A percentile compares a stretch with the other conserved stretches of the same genome.
phyloP scores from a whole-genome alignment of 1,140 invertebrate genomes.

The Phthorimaea operculella region DNA sequence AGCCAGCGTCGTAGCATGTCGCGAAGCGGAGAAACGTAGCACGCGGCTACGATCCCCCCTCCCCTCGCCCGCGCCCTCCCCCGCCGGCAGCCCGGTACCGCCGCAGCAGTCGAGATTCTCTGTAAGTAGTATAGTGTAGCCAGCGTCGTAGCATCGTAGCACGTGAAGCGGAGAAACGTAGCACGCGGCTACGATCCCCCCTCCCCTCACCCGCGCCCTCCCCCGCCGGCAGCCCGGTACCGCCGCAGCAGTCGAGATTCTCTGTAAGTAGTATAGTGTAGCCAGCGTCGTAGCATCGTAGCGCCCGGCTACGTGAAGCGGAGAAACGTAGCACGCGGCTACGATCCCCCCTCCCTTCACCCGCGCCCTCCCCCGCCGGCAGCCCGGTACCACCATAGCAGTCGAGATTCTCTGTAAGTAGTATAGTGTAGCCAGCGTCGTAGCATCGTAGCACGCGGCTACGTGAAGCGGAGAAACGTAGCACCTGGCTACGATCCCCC shows the following conservation, averaged over 20 bases:
- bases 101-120: too few relatives aligned
- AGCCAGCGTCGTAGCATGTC: too few relatives aligned
- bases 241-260: constrained; percentile 64
- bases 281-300: too few relatives aligned
- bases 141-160: too few relatives aligned
- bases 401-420: constrained; percentile 57
- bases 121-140: too few relatives aligned
- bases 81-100: constrained; percentile 74
- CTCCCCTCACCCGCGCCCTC: constrained; percentile 76
- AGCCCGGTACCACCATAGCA: constrained; percentile 71
- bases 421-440: too few relatives aligned
- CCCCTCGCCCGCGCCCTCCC: constrained; percentile 75
- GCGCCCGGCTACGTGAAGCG: too few relatives aligned
- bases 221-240: constrained; percentile 74
- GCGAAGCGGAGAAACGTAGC: too few relatives aligned
- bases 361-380: constrained; percentile 75
- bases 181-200: constrained; percentile 72
- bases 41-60: constrained; percentile 73
- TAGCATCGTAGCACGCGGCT: too few relatives aligned
- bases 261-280: too few relatives aligned
- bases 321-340: constrained; percentile 60
- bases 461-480: background rate
- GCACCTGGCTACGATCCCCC: constrained; percentile 72
- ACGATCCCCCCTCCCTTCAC: constrained; percentile 75
- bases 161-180: background rate